Conservation (phyloP, 2,888 invertebrate genomes). For the Fissipunctia ypsillon region DNA sequence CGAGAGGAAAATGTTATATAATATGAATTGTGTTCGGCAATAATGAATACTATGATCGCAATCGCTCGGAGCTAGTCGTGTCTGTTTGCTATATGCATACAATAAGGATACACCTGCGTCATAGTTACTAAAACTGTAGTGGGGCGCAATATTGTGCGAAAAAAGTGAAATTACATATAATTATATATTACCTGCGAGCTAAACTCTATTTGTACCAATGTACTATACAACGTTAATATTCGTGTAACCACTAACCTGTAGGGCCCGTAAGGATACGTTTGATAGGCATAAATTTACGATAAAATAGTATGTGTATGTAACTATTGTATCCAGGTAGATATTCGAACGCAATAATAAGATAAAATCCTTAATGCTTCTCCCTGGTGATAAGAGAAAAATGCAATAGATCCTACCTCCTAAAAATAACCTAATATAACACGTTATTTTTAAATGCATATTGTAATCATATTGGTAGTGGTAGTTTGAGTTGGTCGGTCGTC, state of each 20-base stretch:
- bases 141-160: background rate
- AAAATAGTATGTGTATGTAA: slow-evolving; percentile 1
- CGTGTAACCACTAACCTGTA: background rate
- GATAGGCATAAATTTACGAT: background rate
- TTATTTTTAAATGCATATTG: slow-evolving; percentile 19
- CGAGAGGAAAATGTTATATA: background rate
- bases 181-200: background rate
- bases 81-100: background rate
- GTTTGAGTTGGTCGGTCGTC: background rate
- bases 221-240: background rate
- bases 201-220: background rate
- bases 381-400: background rate
- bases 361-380: background rate
- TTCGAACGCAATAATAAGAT: background rate
- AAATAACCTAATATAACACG: background rate
- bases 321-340: background rate
- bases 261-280: background rate
- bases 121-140: background rate
- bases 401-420: background rate
- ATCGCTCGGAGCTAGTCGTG: background rate
- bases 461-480: slow-evolving; percentile 8
- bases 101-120: background rate
- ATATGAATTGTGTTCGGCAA: slow-evolving; percentile 5
- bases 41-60: background rate
- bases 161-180: background rate